Conservation (phyloP, 2,797 vertebrate genomes). For the Thunnus albacares region DNA sequence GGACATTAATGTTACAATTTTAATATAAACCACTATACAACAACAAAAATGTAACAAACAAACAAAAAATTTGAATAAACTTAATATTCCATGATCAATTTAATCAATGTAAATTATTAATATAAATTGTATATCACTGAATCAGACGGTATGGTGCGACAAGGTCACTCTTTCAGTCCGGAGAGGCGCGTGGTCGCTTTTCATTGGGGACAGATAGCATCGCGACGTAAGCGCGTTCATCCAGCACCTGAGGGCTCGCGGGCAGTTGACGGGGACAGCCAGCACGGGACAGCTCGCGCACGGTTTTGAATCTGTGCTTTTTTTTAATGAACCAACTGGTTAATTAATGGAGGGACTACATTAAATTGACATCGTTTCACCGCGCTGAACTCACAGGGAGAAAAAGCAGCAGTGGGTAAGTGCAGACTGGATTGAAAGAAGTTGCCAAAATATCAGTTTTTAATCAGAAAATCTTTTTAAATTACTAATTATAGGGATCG, state of each 20-base stretch:
- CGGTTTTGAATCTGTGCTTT: not conserved
- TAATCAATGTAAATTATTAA: not conserved
- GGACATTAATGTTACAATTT: not conserved
- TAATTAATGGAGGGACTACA: not conserved
- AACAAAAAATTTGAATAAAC: not conserved
- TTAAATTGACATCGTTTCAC: not conserved
- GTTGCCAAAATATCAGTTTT: not conserved
- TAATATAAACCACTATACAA: not conserved
- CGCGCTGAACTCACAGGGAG: not conserved
- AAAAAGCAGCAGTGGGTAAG: constrained; percentile 51
- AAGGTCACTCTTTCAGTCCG: constrained; percentile 59
- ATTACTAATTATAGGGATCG: not conserved
- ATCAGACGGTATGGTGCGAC: constrained; percentile 18
- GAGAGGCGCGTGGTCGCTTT: constrained; percentile 44
- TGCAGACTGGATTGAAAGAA: constrained; percentile 31
- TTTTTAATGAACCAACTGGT: not conserved
- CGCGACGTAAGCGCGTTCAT: constrained; percentile 55
- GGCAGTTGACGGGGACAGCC: constrained; percentile 22
- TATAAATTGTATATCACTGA: constrained; percentile 17
- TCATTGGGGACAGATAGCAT: constrained; percentile 18
- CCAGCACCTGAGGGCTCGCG: constrained; percentile 47
- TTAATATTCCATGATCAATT: not conserved
- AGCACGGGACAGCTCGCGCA: constrained; percentile 28
- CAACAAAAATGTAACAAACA: not conserved
- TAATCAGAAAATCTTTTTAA: not conserved